Percentiles rank a stretch among this genome's conserved stretches.
phyloP scores from a whole-genome alignment of 1,140 invertebrate species.

The Lasioglossum albipes region DNA sequence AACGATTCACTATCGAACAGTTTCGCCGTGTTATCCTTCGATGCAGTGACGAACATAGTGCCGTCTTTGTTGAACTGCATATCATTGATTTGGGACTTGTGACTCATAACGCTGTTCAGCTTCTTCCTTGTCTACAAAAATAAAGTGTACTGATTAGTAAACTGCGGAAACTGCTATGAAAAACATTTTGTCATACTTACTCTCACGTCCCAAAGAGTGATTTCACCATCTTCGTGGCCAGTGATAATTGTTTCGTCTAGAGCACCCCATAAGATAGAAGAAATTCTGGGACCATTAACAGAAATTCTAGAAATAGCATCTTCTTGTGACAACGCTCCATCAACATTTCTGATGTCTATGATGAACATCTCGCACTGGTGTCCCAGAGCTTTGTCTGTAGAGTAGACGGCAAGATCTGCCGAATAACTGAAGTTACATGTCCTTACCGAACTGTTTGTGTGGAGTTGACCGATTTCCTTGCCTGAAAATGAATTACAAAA shows the following conservation, averaged over 20 bases:
- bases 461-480: conserved; percentile 87
- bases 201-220: conserved; percentile 94
- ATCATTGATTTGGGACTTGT: conserved; percentile 94
- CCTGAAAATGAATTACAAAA: conserved; percentile 75
- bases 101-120: conserved; percentile 88
- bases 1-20: conserved; percentile 94
- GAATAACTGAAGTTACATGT: conserved; percentile 96
- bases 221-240: conserved; percentile 95
- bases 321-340: conserved; percentile 81
- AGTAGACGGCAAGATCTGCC: conserved; percentile 94
- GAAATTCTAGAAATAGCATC: conserved; percentile 84
- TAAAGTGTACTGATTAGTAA: neutral
- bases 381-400: conserved; percentile 95
- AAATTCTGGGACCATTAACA: conserved; percentile 89
- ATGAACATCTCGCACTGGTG: conserved; percentile 94
- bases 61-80: conserved; percentile 96
- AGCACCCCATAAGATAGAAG: conserved; percentile 94
- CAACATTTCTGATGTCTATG: conserved; percentile 88
- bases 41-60: conserved; percentile 98
- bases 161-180: too few species aligned
- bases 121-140: conserved; percentile 87
- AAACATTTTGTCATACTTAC: conserved; percentile 77
- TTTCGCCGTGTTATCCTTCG: conserved; percentile 96
- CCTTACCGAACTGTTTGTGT: conserved; percentile 93
- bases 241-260: conserved; percentile 95